Conservation (phyloP, 2,113 vertebrate genomes). For the Drymodes brunneopygia region DNA sequence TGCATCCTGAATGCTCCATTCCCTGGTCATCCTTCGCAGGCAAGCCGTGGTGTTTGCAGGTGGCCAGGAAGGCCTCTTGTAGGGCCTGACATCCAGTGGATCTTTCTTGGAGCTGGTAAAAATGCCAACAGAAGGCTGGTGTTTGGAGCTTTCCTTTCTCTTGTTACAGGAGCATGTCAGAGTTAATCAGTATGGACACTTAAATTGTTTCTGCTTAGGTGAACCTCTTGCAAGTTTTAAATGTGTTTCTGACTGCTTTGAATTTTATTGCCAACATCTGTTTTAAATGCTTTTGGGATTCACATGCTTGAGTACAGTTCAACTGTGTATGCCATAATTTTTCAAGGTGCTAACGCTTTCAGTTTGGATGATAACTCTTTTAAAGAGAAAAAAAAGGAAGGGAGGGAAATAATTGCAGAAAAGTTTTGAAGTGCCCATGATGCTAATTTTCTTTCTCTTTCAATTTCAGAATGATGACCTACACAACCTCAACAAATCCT, state of each 20-base stretch:
- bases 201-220: slow-evolving; percentile 54
- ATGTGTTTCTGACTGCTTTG: slow-evolving; percentile 24
- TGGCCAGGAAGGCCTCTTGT: neutral
- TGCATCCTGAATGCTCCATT: neutral
- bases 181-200: slow-evolving; percentile 16
- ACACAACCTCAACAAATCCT: slow-evolving; percentile 76
- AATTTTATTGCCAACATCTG: slow-evolving; percentile 50
- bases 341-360: neutral
- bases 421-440: neutral
- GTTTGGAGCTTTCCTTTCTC: neutral
- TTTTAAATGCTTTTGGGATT: slow-evolving; percentile 43
- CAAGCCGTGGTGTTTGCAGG: neutral
- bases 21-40: neutral
- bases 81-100: neutral
- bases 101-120: neutral
- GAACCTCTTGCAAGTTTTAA: slow-evolving; percentile 37
- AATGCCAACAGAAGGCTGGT: neutral
- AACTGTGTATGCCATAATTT: neutral
- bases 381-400: neutral
- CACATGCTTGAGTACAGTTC: slow-evolving; percentile 3
- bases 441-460: slow-evolving; percentile 52
- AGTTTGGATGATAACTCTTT: neutral
- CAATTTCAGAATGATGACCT: slow-evolving; percentile 80
- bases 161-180: neutral
- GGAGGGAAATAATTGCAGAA: neutral